These are phyloP conservation scores for Natator depressus DNA, from an alignment of 2,113 vertebrate species.

Conservation along the genomic window DNA sequence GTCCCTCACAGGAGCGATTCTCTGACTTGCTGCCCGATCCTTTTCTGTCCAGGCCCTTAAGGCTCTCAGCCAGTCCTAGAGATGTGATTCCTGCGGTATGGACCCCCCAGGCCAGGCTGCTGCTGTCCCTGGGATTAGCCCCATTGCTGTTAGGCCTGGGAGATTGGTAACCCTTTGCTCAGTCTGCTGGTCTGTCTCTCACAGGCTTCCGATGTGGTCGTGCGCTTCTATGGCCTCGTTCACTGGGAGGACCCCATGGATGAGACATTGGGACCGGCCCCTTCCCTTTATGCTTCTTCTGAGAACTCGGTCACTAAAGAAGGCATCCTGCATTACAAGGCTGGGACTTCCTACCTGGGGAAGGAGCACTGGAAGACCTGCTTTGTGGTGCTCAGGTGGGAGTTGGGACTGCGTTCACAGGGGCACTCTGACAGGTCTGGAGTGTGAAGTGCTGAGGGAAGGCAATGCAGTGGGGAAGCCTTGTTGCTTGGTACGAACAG, in stretches of 20 bases:
- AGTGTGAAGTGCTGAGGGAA: fast-evolving
- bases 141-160: neutral
- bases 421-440: neutral
- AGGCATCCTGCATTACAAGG: conserved; percentile 89
- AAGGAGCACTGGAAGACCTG: conserved; percentile 95
- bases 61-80: neutral
- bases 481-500: neutral
- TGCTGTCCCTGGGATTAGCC: too few species aligned
- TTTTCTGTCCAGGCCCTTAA: too few species aligned
- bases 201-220: conserved; percentile 84
- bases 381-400: conserved; percentile 94
- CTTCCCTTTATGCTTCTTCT: conserved; percentile 37
- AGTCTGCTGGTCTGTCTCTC: neutral
- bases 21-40: neutral
- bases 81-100: neutral
- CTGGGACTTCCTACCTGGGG: conserved; percentile 92
- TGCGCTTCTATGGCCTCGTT: conserved; percentile 91
- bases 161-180: neutral
- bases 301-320: conserved; percentile 84
- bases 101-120: neutral
- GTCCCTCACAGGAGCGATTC: neutral
- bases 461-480: neutral
- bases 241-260: conserved; percentile 98
- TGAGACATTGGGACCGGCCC: conserved; percentile 71
- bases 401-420: fast-evolving